Conservation (phyloP, 2,113 vertebrate genomes). For the Xenus cinereus region DNA sequence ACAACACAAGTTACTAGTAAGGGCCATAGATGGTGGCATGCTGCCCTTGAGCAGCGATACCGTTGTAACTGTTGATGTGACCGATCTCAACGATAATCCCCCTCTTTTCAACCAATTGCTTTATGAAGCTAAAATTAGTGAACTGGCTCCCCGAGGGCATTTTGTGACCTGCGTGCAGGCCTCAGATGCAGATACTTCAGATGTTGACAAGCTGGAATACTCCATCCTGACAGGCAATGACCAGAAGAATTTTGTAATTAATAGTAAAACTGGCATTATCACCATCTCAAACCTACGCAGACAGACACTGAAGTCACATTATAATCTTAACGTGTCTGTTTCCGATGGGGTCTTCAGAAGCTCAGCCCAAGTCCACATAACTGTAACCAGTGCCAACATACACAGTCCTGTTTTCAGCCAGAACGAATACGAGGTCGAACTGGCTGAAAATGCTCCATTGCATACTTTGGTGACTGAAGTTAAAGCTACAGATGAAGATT, state of each 20-base stretch:
- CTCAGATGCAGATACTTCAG: slow-evolving; percentile 88
- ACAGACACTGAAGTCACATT: slow-evolving; percentile 78
- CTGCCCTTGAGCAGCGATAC: slow-evolving; percentile 87
- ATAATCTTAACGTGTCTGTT: slow-evolving; percentile 87
- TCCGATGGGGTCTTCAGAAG: slow-evolving; percentile 95
- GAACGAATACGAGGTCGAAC: slow-evolving; percentile 89
- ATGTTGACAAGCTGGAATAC: slow-evolving; percentile 83
- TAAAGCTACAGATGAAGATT: slow-evolving; percentile 87
- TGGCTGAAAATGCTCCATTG: slow-evolving; percentile 88
- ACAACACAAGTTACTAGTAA: slow-evolving; percentile 82
- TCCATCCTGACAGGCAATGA: slow-evolving; percentile 91
- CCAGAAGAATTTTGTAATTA: slow-evolving; percentile 89
- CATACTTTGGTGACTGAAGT: slow-evolving; percentile 86
- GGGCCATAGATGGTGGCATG: slow-evolving; percentile 88
- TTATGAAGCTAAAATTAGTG: slow-evolving; percentile 87
- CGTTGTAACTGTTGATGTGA: slow-evolving; percentile 81
- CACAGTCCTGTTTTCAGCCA: slow-evolving; percentile 90
- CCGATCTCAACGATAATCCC: slow-evolving; percentile 92
- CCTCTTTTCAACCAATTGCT: slow-evolving; percentile 85
- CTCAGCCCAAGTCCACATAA: slow-evolving; percentile 82
- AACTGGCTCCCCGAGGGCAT: slow-evolving; percentile 86
- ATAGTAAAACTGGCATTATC: slow-evolving; percentile 84
- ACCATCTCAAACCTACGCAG: slow-evolving; percentile 85
- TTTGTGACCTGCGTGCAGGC: slow-evolving; percentile 91
- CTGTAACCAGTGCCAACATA: slow-evolving; percentile 88